Percentiles rank a stretch among this genome's conserved stretches.
phyloP scores from a whole-genome alignment of 2,888 invertebrate species.

The Lepetodrilus schrolli region DNA sequence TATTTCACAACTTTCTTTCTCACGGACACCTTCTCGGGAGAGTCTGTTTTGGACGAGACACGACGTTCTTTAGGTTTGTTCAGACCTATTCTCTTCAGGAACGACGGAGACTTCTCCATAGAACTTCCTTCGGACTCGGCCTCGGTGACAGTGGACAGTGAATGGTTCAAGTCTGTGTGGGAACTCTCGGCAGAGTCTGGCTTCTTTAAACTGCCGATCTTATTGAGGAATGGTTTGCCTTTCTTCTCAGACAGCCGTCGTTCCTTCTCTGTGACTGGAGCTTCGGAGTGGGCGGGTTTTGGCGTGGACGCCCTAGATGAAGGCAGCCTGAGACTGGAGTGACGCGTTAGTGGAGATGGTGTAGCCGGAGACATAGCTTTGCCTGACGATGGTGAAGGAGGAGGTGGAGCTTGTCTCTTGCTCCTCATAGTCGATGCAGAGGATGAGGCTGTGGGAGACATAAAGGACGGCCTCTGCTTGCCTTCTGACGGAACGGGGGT shows the following conservation, averaged over 20 bases:
- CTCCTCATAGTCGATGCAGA: constrained; percentile 46
- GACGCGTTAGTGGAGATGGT: constrained; percentile 50
- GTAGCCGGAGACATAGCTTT: not conserved
- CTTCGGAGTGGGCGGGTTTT: constrained; percentile 18
- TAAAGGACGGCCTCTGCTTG: constrained; percentile 50
- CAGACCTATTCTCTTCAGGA: constrained; percentile 57
- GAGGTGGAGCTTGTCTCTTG: constrained; percentile 32
- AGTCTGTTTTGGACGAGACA: constrained; percentile 31
- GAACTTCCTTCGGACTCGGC: constrained; percentile 36
- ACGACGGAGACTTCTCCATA: constrained; percentile 54
- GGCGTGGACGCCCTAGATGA: constrained; percentile 2
- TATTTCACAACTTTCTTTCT: constrained; percentile 3
- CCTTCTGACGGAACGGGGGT: constrained; percentile 20
- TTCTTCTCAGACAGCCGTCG: constrained; percentile 34
- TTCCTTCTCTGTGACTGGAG: constrained; percentile 30
- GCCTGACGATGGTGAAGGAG: not conserved
- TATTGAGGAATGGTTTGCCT: constrained; percentile 37
- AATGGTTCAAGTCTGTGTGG: constrained; percentile 35
- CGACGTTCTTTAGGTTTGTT: constrained; percentile 50
- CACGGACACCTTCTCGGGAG: constrained; percentile 23
- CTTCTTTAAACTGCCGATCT: constrained; percentile 39
- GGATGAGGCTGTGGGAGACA: constrained; percentile 62
- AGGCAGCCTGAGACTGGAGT: constrained; percentile 52
- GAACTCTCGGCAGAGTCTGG: constrained; percentile 36
- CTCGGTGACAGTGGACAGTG: constrained; percentile 46